A percentile compares a stretch with the other conserved stretches of the same genome.
These are phyloP conservation scores for Dasysyrphus albostriatus DNA, from an alignment of 2,888 invertebrate genomes.

Conservation along the genomic window DNA sequence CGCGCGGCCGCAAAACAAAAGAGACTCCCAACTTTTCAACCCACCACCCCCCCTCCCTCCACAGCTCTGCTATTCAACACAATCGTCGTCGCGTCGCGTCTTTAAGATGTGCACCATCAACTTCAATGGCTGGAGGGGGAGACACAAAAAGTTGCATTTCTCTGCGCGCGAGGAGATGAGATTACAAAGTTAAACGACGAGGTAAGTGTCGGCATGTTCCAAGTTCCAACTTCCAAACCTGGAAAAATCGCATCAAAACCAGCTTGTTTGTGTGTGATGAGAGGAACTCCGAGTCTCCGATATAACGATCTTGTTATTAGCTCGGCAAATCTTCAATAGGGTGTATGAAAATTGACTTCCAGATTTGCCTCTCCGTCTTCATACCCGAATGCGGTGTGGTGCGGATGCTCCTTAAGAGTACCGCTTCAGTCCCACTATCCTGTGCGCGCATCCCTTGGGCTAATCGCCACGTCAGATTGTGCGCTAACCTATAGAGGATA, in stretches of 20 bases:
- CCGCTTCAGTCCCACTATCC: slow-evolving; percentile 31
- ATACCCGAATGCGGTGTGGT: slow-evolving; percentile 26
- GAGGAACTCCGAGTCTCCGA: slow-evolving; percentile 63
- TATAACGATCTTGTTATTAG: slow-evolving; percentile 76
- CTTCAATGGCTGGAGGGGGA: slow-evolving; percentile 46
- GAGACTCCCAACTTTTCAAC: slow-evolving; percentile 45
- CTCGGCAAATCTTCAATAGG: slow-evolving; percentile 76
- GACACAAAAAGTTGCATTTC: slow-evolving; percentile 55
- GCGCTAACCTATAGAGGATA: slow-evolving; percentile 76
- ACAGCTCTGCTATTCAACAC: slow-evolving; percentile 7
- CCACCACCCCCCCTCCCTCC: neutral
- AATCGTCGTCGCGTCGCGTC: neutral
- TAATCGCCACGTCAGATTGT: slow-evolving; percentile 75
- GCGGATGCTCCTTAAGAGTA: slow-evolving; percentile 28
- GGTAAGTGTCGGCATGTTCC: slow-evolving; percentile 75
- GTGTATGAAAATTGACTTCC: slow-evolving; percentile 76
- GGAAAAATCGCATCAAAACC: slow-evolving; percentile 71
- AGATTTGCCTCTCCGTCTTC: slow-evolving; percentile 62
- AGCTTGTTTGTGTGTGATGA: slow-evolving; percentile 23
- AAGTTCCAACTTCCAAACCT: slow-evolving; percentile 47
- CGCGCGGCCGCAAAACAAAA: slow-evolving; percentile 71
- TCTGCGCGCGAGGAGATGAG: slow-evolving; percentile 61
- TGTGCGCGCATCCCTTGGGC: slow-evolving; percentile 68
- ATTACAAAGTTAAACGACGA: slow-evolving; percentile 76
- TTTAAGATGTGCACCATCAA: neutral